Evolutionary conservation across 2,113 vertebrate genomes (phyloP).

Genomic region (Paratilapia polleni): DNA sequence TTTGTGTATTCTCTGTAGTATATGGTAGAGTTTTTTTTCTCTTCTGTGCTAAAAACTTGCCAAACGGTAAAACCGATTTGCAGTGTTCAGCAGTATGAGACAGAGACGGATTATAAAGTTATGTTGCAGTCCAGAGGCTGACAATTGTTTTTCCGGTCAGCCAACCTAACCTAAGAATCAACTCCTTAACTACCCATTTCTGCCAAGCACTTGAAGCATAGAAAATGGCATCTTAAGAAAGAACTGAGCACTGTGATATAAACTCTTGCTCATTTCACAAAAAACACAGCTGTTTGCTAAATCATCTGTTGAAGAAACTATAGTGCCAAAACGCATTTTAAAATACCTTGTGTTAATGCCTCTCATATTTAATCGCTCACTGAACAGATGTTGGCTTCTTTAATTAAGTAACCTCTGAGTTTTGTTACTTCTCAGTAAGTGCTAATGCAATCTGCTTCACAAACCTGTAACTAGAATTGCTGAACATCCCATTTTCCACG

Average conservation of each 20-base stretch:
- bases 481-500: constrained; percentile 74
- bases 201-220: constrained; percentile 49
- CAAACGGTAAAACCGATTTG: constrained; percentile 26
- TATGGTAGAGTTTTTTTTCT: not conserved
- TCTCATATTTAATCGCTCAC: constrained; percentile 71
- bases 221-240: constrained; percentile 62
- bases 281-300: constrained; percentile 78
- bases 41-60: not conserved
- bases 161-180: constrained; percentile 23
- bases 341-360: constrained; percentile 69
- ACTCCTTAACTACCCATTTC: constrained; percentile 37
- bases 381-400: constrained; percentile 77
- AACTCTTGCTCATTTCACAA: constrained; percentile 47
- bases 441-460: constrained; percentile 67
- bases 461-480: constrained; percentile 70
- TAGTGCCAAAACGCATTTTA: constrained; percentile 66
- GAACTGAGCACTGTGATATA: constrained; percentile 46
- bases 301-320: constrained; percentile 79
- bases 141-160: constrained; percentile 20
- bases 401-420: constrained; percentile 76
- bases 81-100: constrained; percentile 13
- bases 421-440: constrained; percentile 64
- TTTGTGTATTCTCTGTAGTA: not conserved
- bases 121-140: constrained; percentile 27
- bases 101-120: constrained; percentile 38